These are phyloP conservation scores for Oreotrochilus melanogaster DNA, from an alignment of 2,113 vertebrate genomes.

Conservation along the genomic window DNA sequence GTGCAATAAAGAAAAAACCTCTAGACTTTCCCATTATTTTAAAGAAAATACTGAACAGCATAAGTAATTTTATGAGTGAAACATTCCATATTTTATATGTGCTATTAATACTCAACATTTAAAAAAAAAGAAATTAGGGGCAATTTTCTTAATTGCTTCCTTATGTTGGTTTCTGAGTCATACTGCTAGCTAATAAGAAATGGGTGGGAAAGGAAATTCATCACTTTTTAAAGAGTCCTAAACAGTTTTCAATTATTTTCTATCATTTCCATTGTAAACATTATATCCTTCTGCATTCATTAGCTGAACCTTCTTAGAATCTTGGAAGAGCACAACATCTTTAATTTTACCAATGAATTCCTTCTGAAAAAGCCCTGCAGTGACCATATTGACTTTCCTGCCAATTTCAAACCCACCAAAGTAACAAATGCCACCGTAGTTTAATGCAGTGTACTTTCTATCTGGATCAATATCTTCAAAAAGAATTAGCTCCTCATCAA, in stretches of 20 bases:
- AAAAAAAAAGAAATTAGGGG: not conserved
- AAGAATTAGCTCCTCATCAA: constrained; percentile 77
- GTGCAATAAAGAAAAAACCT: not conserved
- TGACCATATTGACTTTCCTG: constrained; percentile 76
- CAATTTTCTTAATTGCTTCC: not conserved
- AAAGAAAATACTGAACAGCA: not conserved
- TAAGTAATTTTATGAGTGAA: not conserved
- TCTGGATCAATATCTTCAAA: constrained; percentile 83
- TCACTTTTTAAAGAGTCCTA: not conserved
- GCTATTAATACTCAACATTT: not conserved
- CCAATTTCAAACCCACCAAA: constrained; percentile 87
- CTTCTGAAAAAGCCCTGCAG: constrained; percentile 81
- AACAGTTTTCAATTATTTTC: constrained; percentile 19
- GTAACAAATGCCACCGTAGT: constrained; percentile 84
- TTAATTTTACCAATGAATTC: constrained; percentile 84
- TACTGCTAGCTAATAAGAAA: not conserved
- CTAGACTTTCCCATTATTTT: not conserved
- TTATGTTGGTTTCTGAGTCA: not conserved
- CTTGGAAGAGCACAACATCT: constrained; percentile 83
- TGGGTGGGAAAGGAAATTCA: not conserved
- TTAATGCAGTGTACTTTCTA: constrained; percentile 84
- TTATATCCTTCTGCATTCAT: constrained; percentile 85
- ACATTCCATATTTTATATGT: not conserved
- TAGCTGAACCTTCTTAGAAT: constrained; percentile 79
- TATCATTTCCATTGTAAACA: constrained; percentile 76